phyloP scores from a whole-genome alignment of 2,888 invertebrate species.

The Mesorhabditis belari region DNA sequence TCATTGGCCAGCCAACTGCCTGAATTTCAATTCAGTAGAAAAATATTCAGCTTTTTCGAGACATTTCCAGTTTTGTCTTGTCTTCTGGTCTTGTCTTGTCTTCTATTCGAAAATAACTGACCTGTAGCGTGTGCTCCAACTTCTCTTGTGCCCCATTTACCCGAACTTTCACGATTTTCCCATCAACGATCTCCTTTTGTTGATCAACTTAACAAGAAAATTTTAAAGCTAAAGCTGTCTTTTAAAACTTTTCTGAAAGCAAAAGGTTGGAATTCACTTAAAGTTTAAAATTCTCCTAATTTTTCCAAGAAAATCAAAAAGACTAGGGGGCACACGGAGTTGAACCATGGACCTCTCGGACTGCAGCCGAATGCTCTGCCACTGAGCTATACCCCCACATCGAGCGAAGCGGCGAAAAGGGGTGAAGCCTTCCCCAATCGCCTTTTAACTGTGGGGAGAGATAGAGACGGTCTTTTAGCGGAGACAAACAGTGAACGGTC shows the following conservation, averaged over 20 bases:
- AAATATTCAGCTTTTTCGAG: background rate
- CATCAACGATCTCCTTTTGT: slow-evolving; percentile 37
- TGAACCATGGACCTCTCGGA: slow-evolving; percentile 45
- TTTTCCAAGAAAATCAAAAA: background rate
- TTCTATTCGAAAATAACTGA: background rate
- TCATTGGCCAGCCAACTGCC: slow-evolving; percentile 51
- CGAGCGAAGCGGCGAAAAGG: too few species aligned
- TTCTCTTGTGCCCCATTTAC: slow-evolving; percentile 34
- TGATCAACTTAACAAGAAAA: slow-evolving; percentile 24
- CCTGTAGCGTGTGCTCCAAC: slow-evolving; percentile 37
- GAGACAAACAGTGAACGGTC: too few species aligned
- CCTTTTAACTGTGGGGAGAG: too few species aligned
- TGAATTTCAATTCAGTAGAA: slow-evolving; percentile 5
- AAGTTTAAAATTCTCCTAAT: background rate
- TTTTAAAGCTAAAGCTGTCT: too few species aligned
- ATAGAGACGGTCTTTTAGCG: too few species aligned
- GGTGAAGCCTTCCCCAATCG: too few species aligned
- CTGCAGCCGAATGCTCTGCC: slow-evolving; percentile 46
- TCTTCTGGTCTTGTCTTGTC: too few species aligned
- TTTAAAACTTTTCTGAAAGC: background rate
- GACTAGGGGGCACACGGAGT: slow-evolving; percentile 2
- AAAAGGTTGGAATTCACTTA: background rate
- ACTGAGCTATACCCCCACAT: slow-evolving; percentile 39
- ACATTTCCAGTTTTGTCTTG: background rate
- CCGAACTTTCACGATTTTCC: slow-evolving; percentile 37